Evolutionary conservation across 2,113 vertebrate species (phyloP), one percentile per base, ranked within the genome.

Genomic region (Gavialis gangeticus): DNA sequence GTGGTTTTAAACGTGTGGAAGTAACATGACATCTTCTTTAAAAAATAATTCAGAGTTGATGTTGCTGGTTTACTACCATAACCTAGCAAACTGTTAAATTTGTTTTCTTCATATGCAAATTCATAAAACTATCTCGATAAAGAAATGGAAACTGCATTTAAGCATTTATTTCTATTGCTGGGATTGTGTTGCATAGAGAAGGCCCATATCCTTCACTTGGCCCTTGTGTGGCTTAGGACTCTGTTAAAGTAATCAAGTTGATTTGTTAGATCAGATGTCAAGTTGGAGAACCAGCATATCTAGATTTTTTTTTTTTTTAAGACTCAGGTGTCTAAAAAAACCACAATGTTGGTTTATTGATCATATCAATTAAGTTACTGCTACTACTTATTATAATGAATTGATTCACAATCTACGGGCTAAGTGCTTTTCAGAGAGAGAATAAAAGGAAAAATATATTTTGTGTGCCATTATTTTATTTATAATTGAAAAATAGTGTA

Each of bases 331-430:
- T 5, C 28, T n/a, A n/a, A 22, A 28, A 27, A 82, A 91, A 24
- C 0, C 0, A 7, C 17, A 4, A 9, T 79, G 14, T 11, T 66
- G 85, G 12, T 57, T 85, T 75, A 77, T 12, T 18, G 37, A 10
- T 30, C 56, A 59, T 25, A 10, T 62, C 75, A 63, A 5, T 75
- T 76, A 27, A 60, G 56, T 87, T 64, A 64, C 79, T 59, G 58
- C 27, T 60, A 60, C 28, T 28, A 22, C 25, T 14, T 6, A 9
- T 21, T 64, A 12, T 55, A 24, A 8, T 83, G 34, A n/a, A 58
- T 55, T 19, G 19, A 5, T 86, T 57, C 18, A 58, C 0, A 16
- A 9, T 85, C 25, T 79, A 8, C 0, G 0, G 4, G 5, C 16
- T 85, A 62, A 11, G 4, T 79, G 30, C 4, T 34, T 78, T 34